These are phyloP conservation scores for Neolamprologus toae DNA, from an alignment of 2,113 vertebrate species.

Conservation along the genomic window DNA sequence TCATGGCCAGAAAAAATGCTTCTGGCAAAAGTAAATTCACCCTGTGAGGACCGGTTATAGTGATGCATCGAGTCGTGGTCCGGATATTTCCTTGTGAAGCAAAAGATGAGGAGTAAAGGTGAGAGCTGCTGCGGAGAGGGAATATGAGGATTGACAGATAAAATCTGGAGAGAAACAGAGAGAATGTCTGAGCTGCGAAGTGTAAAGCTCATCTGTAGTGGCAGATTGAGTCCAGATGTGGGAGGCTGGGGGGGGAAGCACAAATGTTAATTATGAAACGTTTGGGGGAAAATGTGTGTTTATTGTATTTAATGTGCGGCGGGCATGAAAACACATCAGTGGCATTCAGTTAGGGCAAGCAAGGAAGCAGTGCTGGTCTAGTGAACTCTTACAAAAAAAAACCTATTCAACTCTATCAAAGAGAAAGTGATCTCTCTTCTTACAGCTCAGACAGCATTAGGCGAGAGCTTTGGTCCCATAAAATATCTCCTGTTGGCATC, in stretches of 20 bases:
- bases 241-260: neutral
- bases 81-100: neutral
- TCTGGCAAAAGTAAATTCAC: neutral
- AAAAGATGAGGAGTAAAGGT: neutral
- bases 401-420: neutral
- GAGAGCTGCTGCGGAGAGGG: neutral
- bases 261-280: conserved; percentile 45
- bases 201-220: conserved; percentile 21
- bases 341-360: neutral
- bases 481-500: neutral
- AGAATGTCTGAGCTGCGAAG: neutral
- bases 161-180: neutral
- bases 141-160: neutral
- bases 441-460: neutral
- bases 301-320: neutral
- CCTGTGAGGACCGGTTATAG: neutral
- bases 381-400: neutral
- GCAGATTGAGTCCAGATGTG: conserved; percentile 43
- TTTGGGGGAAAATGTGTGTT: neutral
- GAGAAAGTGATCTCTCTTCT: neutral
- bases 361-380: neutral
- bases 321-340: neutral
- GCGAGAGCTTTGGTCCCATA: neutral
- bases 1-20: neutral
- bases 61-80: neutral